Conservation (phyloP, 2,888 invertebrate genomes). For the Amphimallon solstitiale region DNA sequence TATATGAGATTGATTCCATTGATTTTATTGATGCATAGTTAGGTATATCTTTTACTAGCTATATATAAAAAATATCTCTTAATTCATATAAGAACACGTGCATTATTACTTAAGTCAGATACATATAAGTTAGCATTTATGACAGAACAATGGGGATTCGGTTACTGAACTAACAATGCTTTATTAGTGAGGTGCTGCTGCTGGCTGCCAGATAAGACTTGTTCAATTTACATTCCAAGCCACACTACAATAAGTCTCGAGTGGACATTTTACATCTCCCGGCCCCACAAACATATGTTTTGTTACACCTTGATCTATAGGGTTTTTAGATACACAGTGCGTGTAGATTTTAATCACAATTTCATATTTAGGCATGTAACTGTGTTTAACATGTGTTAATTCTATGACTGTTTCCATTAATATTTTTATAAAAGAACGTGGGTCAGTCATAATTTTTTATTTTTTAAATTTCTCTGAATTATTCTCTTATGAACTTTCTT, state of each 20-base stretch:
- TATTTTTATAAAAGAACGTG: background rate
- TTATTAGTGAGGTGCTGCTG: slow-evolving; percentile 62
- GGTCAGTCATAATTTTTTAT: too few species aligned
- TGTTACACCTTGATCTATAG: slow-evolving; percentile 49
- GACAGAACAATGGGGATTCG: slow-evolving; percentile 60
- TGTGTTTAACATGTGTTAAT: slow-evolving; percentile 37
- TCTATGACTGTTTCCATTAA: slow-evolving; percentile 10
- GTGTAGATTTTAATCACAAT: slow-evolving; percentile 38
- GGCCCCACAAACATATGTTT: slow-evolving; percentile 52
- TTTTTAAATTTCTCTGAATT: too few species aligned
- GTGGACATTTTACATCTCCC: slow-evolving; percentile 60
- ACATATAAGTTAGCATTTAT: slow-evolving; percentile 52
- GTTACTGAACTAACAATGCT: slow-evolving; percentile 61
- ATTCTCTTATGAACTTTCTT: too few species aligned
- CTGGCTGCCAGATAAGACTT: slow-evolving; percentile 60
- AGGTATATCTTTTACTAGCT: too few species aligned
- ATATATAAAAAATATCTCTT: slow-evolving; percentile 12
- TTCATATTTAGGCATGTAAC: slow-evolving; percentile 36
- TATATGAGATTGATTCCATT: background rate
- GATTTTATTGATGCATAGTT: background rate
- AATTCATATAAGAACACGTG: slow-evolving; percentile 36
- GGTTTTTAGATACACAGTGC: slow-evolving; percentile 30
- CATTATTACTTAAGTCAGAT: slow-evolving; percentile 48
- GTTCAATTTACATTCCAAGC: slow-evolving; percentile 63
- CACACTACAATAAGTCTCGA: slow-evolving; percentile 58